Base-by-base conservation (phyloP, 2,888 invertebrate species). In the Ennomos erosarius region DNA sequence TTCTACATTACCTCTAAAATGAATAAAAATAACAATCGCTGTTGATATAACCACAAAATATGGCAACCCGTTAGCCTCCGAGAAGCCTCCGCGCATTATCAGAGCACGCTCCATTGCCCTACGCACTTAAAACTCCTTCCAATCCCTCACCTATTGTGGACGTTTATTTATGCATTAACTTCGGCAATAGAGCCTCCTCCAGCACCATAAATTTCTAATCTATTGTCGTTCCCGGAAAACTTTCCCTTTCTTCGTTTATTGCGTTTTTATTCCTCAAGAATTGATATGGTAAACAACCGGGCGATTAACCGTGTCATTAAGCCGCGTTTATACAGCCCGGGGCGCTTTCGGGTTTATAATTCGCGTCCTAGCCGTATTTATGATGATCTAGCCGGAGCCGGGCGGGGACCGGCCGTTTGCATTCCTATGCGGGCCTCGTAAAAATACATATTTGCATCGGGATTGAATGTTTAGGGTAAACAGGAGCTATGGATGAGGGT, bases 151-250 rank as follows among this genome's bases (percentile, higher is more conserved):
- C 84, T 79, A 86, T 87, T 87, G 88, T 88, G 84, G 81, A 85
- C 84, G 82, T 84, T 85, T 90, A 90, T 90, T 89, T 90, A 90
- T 90, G 88, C 84, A 86, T 88, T 87, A 88, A 90, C 84, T 90
- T 90, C 83, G 71, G 79, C 88, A 86, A 89, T 90, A 87, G 84
- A 84, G 80, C 83, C 79, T 77, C 76, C 78, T 75, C 73, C 71
- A 34, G 36, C 58, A 43, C 75, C 62, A 80, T 79, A 82, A 83
- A 84, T 82, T 76, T 75, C 68, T 71, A 71, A 72, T 70, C 76
- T 74, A 78, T 82, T 81, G 82, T 81, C 70, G 73, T 68, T 59
- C 69, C 72, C 59, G 66, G 64, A 66, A 71, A 75, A 69, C 65
- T 74, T 71, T 61, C 64, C 72, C 70, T 70, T 61, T 63, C 66